Evolutionary conservation across 2,113 vertebrate species (phyloP), one percentile per base, ranked within the genome.

Genomic region (Aix galericulata): DNA sequence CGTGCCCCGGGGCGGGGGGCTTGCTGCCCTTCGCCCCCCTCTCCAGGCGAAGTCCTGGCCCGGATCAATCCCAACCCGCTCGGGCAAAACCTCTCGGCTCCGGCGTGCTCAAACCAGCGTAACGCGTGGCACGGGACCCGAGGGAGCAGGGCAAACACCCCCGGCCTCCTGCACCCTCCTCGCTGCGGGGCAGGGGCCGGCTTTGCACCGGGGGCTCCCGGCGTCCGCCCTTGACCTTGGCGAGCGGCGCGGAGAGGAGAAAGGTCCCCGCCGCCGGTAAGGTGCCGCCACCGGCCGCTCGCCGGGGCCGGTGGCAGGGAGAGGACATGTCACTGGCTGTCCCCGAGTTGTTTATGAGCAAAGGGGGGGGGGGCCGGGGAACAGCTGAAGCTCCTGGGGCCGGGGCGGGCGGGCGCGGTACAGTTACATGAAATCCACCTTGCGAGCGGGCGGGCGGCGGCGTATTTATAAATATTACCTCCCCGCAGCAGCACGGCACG

Each of bases 311-410:
- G 52, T 4, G 15, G 29, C 4, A 8, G 58, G 58, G 76, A 17
- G 48, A 84, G 93, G 94, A 76, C 93, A 81, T 66, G 95, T 95
- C 95, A 89, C 86, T 91, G 96, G 56, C 79, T 97, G 97, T 97
- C 58, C 97, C 97, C 56, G 8, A 6, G 84, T 90, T 95, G 94
- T 94, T 97, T 96, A 95, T 97, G 95, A 78, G 52, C 89, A 40
- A 13, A 13, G 40, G 40, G 40, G 40, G 40, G n/a, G n/a, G 89
- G 93, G 93, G 82, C 38, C 4, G 48, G 77, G 91, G 94, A 95
- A 95, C 97, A 98, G 97, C 97, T 97, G 89, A 69, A 63, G 94
- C 67, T 83, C 87, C 90, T 48, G 4, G 74, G 86, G 79, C 46
- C 3, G 63, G 84, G 59, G 75, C 34, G 89, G 67, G 66, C 11